Percentiles rank a stretch among this genome's conserved stretches.
These are phyloP conservation scores for Acronicta alni DNA, from an alignment of 2,888 invertebrate species.

Conservation along the genomic window DNA sequence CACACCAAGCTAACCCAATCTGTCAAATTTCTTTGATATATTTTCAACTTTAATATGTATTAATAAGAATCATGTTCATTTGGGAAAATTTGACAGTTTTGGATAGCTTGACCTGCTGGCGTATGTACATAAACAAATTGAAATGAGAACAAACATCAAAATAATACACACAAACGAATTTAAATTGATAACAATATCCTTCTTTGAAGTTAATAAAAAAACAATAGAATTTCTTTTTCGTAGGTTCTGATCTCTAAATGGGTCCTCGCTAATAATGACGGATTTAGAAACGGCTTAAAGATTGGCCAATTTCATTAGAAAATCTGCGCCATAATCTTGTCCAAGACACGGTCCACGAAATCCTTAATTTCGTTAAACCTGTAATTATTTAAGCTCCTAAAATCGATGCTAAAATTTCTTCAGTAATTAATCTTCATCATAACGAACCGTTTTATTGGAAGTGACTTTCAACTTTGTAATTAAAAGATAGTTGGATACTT, in stretches of 20 bases:
- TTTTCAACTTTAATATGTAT: too few species aligned
- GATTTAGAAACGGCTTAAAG: slow-evolving; percentile 21
- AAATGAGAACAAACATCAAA: too few species aligned
- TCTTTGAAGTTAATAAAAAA: too few species aligned
- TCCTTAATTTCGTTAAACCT: slow-evolving; percentile 48
- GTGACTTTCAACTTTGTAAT: slow-evolving; percentile 53
- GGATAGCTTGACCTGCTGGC: too few species aligned
- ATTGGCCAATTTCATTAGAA: slow-evolving; percentile 30
- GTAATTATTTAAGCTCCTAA: slow-evolving; percentile 50
- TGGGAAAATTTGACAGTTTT: too few species aligned
- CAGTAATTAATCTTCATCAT: slow-evolving; percentile 56
- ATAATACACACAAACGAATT: too few species aligned
- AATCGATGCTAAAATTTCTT: slow-evolving; percentile 54
- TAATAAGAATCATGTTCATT: too few species aligned
- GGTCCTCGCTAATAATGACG: slow-evolving; percentile 32
- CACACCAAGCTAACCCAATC: too few species aligned
- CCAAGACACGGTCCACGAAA: slow-evolving; percentile 33
- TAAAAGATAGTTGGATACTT: slow-evolving; percentile 47
- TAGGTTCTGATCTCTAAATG: slow-evolving; percentile 12
- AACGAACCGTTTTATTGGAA: slow-evolving; percentile 49
- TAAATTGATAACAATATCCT: too few species aligned
- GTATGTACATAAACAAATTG: too few species aligned
- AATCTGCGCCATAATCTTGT: slow-evolving; percentile 36
- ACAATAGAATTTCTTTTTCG: not conserved
- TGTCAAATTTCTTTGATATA: too few species aligned